These are phyloP conservation scores for Arctia plantaginis DNA, from an alignment of 2,888 invertebrate genomes.

Conservation along the genomic window DNA sequence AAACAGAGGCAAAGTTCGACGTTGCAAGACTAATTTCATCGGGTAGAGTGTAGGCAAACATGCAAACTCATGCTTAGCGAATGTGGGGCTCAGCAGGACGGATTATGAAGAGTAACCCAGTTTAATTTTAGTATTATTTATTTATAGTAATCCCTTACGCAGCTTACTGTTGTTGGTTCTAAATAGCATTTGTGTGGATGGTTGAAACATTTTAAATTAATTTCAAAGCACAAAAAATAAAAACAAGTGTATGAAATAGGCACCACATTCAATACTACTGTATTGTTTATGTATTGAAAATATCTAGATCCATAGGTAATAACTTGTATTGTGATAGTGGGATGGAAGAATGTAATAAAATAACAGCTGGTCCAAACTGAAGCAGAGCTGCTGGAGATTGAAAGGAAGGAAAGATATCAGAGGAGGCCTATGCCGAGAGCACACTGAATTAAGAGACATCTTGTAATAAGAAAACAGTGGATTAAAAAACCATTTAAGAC, in stretches of 20 bases:
- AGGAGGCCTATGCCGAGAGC: no score
- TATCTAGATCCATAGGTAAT: background rate
- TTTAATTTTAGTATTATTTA: constrained; percentile 26
- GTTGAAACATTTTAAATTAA: background rate
- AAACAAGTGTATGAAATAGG: background rate
- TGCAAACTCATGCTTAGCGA: constrained; percentile 18
- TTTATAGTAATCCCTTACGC: constrained; percentile 30
- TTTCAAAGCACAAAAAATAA: background rate
- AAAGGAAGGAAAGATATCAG: no score
- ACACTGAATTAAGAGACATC: no score
- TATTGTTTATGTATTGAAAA: background rate
- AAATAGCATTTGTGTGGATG: constrained; percentile 17
- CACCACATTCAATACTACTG: background rate
- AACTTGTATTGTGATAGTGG: background rate
- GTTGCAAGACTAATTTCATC: constrained; percentile 22
- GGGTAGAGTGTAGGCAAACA: constrained; percentile 10
- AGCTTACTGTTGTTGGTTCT: constrained; percentile 17
- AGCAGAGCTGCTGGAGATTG: no score
- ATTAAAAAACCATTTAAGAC: no score
- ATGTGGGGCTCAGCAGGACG: constrained; percentile 8
- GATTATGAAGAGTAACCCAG: constrained; percentile 23
- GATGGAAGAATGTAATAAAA: no score
- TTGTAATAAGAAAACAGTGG: no score
- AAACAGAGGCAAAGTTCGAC: constrained; percentile 9
- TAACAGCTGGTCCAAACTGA: no score